Percentiles rank a stretch among this genome's conserved stretches.
Conservation (phyloP, 2,888 invertebrate genomes). For the Cordilura impudica region DNA sequence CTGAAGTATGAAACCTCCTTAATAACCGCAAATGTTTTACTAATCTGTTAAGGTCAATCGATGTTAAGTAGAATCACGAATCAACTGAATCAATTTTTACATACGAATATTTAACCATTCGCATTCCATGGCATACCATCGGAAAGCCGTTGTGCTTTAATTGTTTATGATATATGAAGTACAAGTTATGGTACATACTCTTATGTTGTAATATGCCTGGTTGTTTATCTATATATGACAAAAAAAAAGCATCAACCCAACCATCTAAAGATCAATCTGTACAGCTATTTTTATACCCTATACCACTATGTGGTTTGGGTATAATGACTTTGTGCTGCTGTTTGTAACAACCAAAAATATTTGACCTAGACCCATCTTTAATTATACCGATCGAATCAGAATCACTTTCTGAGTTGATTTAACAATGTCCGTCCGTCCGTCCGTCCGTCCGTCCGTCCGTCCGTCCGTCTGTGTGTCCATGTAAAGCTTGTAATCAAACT, state of each 20-base stretch:
- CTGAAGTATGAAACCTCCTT: conserved; percentile 46
- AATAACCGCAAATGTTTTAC: conserved; percentile 66
- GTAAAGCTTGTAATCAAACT: too few relatives aligned
- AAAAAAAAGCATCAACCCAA: conserved; percentile 27
- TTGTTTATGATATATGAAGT: conserved; percentile 56
- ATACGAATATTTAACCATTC: conserved; percentile 6
- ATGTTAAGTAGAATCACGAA: conserved; percentile 80
- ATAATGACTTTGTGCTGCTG: too few relatives aligned
- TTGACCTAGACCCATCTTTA: too few relatives aligned
- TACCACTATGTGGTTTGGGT: too few relatives aligned
- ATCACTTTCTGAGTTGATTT: too few relatives aligned
- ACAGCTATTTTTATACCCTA: conserved; percentile 31
- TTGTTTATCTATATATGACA: background rate
- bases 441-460: too few relatives aligned
- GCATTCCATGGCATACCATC: background rate
- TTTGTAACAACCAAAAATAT: too few relatives aligned
- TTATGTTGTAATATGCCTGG: conserved; percentile 4
- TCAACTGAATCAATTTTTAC: conserved; percentile 59
- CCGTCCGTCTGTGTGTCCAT: too few relatives aligned
- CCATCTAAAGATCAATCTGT: conserved; percentile 59
- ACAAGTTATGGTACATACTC: background rate
- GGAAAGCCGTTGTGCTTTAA: conserved; percentile 23
- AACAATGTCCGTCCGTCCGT: too few relatives aligned
- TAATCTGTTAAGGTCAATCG: conserved; percentile 79
- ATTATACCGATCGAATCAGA: too few relatives aligned